Evolutionary conservation across 2,797 vertebrate species (phyloP).

Genomic region (Microctenopoma lineatum): DNA sequence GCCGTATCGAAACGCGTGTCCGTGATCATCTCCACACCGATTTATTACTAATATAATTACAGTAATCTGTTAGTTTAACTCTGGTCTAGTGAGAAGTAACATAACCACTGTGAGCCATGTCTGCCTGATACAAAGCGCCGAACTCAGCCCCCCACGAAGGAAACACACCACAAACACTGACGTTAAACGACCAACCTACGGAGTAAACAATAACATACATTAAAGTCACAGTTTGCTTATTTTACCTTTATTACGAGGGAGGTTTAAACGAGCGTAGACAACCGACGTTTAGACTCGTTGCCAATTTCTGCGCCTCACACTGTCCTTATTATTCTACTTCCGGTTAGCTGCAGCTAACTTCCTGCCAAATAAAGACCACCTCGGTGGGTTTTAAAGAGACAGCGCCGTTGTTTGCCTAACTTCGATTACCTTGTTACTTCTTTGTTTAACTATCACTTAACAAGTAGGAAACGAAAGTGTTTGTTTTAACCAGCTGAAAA

Average conservation of each 20-base stretch:
- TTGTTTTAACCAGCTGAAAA: rapidly evolving
- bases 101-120: constrained; percentile 58
- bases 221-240: rapidly evolving
- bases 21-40: rapidly evolving
- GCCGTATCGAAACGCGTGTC: background rate
- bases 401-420: background rate
- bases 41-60: background rate
- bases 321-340: constrained; percentile 59
- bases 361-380: constrained; percentile 70
- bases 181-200: rapidly evolving
- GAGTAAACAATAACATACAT: rapidly evolving
- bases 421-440: background rate
- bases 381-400: constrained; percentile 60
- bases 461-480: rapidly evolving
- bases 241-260: constrained; percentile 53
- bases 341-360: constrained; percentile 66
- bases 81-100: constrained; percentile 25
- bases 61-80: background rate
- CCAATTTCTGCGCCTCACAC: constrained; percentile 62
- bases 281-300: constrained; percentile 22
- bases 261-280: background rate
- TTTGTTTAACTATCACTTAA: background rate
- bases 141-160: background rate
- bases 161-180: background rate
- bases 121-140: constrained; percentile 34